phyloP scores from a whole-genome alignment of 2,797 vertebrate species.

The Xenops minutus region DNA sequence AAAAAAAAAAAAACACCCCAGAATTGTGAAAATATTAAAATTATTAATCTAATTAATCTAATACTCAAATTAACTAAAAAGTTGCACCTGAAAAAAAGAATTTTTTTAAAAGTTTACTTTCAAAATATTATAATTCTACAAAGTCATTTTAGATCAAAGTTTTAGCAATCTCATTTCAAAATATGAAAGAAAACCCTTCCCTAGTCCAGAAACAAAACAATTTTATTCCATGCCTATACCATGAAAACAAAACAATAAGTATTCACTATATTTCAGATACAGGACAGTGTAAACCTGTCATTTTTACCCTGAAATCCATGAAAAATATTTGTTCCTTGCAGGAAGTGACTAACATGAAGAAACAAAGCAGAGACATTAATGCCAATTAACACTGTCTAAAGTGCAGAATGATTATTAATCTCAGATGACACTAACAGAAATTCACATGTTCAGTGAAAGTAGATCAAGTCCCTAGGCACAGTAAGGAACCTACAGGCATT shows the following conservation, averaged over 20 bases:
- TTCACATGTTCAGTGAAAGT: neutral
- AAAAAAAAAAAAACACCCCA: too few species aligned
- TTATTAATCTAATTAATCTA: neutral
- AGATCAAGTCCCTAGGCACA: neutral
- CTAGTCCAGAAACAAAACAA: neutral
- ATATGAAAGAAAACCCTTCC: neutral
- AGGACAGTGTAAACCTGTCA: neutral
- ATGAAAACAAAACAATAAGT: neutral
- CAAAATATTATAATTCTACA: neutral
- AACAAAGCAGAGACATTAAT: neutral
- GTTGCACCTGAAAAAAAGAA: neutral
- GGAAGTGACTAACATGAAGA: neutral
- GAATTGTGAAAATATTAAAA: neutral
- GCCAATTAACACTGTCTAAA: neutral
- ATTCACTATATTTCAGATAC: neutral
- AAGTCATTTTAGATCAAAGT: neutral
- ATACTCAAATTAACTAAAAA: neutral
- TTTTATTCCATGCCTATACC: neutral
- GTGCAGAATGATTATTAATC: neutral
- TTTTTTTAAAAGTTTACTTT: neutral
- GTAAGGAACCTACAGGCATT: neutral
- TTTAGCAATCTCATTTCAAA: neutral
- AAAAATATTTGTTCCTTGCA: neutral
- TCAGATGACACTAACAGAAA: neutral
- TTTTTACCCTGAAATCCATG: neutral